A percentile compares a stretch with the other conserved stretches of the same genome.
phyloP scores from a whole-genome alignment of 1,140 invertebrate species.

The Halyomorpha halys region DNA sequence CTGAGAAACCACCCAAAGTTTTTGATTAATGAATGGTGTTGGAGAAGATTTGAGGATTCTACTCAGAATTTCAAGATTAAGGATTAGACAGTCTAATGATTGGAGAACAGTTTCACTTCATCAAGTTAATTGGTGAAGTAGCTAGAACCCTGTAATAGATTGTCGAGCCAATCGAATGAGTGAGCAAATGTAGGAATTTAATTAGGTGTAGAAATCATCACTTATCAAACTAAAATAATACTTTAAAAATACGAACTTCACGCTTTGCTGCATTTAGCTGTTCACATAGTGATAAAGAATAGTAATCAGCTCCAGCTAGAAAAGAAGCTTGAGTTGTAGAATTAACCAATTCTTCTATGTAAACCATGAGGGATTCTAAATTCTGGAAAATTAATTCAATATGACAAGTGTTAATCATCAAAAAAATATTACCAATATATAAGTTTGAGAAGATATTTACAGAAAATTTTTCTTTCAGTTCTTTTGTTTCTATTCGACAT shows the following conservation, averaged over 20 bases:
- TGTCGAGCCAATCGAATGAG: no score
- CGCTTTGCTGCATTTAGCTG: conserved; percentile 24
- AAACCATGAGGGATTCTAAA: conserved; percentile 27
- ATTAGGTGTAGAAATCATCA: no score
- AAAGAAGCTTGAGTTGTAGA: conserved; percentile 28
- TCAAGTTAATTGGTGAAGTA: no score
- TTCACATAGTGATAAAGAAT: conserved; percentile 26
- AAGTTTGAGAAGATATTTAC: conserved; percentile 6
- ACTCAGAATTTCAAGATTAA: no score
- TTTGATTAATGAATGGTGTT: no score
- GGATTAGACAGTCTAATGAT: no score
- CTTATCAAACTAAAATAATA: no score
- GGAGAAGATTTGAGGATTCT: no score
- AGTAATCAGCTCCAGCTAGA: conserved; percentile 28
- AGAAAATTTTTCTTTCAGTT: conserved; percentile 22
- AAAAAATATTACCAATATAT: not conserved
- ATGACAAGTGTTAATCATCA: not conserved
- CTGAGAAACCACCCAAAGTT: no score
- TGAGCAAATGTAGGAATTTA: no score
- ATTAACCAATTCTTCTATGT: conserved; percentile 29
- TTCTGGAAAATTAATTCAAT: conserved; percentile 27
- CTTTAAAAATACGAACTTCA: conserved; percentile 11
- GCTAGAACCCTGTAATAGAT: no score
- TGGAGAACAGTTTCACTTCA: no score
- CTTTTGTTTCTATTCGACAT: conserved; percentile 7